A percentile compares a stretch with the other conserved stretches of the same genome.
phyloP scores from a whole-genome alignment of 2,113 vertebrate species.

The Sterna hirundo region DNA sequence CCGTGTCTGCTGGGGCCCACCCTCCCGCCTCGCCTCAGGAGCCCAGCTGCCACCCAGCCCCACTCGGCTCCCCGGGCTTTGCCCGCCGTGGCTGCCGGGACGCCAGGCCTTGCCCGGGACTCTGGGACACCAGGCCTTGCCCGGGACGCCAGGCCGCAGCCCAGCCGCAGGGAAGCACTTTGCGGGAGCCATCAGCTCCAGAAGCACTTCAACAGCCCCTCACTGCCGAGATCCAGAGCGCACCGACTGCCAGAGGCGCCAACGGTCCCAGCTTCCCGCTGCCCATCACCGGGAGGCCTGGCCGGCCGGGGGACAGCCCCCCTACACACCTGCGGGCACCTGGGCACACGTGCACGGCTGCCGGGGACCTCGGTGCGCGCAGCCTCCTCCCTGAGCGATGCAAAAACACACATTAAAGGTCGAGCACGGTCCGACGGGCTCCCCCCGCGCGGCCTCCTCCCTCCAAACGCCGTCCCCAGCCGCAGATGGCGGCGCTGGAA shows the following conservation, averaged over 20 bases:
- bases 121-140: background rate
- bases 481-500: background rate
- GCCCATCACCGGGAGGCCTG: accelerated
- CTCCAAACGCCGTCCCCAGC: background rate
- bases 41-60: accelerated
- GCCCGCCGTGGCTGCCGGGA: too few relatives aligned
- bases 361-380: accelerated
- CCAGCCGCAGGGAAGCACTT: too few relatives aligned
- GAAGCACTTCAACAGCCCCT: background rate
- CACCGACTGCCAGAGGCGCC: background rate
- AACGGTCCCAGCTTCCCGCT: background rate
- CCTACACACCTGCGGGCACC: accelerated
- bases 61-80: accelerated
- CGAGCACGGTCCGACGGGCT: accelerated
- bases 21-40: too few relatives aligned
- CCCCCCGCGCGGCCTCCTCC: too few relatives aligned
- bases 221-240: background rate
- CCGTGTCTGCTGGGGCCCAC: accelerated
- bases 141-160: background rate
- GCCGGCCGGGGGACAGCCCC: accelerated
- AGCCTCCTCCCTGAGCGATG: background rate
- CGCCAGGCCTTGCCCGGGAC: background rate
- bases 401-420: background rate
- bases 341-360: accelerated
- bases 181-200: background rate